Evolutionary conservation across 2,113 vertebrate genomes (phyloP).

Genomic region (Engraulis encrasicolus): DNA sequence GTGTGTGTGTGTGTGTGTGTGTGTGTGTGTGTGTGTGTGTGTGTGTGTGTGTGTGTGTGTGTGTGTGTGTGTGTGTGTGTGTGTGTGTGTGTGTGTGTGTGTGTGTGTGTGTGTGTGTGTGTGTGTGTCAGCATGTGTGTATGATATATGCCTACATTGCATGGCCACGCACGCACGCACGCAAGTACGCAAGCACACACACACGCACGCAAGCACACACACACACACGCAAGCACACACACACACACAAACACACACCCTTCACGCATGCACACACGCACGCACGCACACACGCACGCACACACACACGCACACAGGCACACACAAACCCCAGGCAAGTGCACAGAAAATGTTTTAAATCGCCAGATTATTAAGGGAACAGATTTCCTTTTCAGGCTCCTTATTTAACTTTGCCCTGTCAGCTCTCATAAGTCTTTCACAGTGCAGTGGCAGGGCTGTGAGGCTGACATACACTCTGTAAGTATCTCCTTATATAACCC

Average conservation of each 20-base stretch:
- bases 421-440: not conserved
- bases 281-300: constrained; percentile 21
- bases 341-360: not conserved
- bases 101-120: constrained; percentile 9
- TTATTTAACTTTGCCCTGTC: not conserved
- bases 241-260: constrained; percentile 21
- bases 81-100: not conserved
- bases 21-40: not conserved
- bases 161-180: constrained; percentile 1
- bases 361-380: not conserved
- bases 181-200: not conserved
- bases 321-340: constrained; percentile 27
- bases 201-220: constrained; percentile 10
- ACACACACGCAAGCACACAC: constrained; percentile 2
- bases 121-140: too few species aligned
- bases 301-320: not conserved
- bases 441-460: not conserved
- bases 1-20: constrained; percentile 10
- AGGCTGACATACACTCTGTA: not conserved
- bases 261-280: too few species aligned
- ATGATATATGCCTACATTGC: constrained; percentile 23
- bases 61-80: constrained; percentile 10
- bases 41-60: constrained; percentile 3
- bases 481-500: not conserved
- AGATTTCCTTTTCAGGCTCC: not conserved